phyloP scores from a whole-genome alignment of 2,888 invertebrate genomes.

The Perizoma flavofasciatum region DNA sequence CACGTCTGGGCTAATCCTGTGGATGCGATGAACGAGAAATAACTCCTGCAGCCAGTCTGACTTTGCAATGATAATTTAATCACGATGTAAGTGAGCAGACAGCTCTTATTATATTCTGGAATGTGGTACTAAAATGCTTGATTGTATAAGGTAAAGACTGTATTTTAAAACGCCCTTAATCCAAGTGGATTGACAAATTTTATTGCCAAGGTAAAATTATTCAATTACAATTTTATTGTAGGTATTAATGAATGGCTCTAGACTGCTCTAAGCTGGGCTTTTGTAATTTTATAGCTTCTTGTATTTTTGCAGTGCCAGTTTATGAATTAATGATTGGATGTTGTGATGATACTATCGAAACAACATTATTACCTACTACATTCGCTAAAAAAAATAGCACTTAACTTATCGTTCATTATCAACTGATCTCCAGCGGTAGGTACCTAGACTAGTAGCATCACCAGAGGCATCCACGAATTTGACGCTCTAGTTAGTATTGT shows the following conservation, averaged over 20 bases:
- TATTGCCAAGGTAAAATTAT: conserved; percentile 33
- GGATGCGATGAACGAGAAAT: conserved; percentile 56
- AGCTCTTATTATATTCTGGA: conserved; percentile 63
- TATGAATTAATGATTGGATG: too few species aligned
- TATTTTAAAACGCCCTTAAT: conserved; percentile 44
- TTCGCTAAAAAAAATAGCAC: neutral
- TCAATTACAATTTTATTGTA: conserved; percentile 19
- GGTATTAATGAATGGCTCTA: conserved; percentile 2
- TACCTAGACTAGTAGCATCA: conserved; percentile 16
- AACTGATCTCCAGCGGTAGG: conserved; percentile 13
- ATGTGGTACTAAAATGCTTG: conserved; percentile 60
- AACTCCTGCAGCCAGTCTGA: conserved; percentile 57
- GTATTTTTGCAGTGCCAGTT: neutral
- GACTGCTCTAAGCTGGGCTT: too few species aligned
- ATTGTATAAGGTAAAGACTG: conserved; percentile 54
- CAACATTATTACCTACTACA: too few species aligned
- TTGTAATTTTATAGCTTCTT: neutral
- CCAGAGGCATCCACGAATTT: conserved; percentile 30
- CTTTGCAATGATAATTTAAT: conserved; percentile 82
- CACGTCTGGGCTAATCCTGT: conserved; percentile 49
- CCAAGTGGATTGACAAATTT: conserved; percentile 32
- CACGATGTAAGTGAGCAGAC: conserved; percentile 66
- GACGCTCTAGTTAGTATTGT: conserved; percentile 35
- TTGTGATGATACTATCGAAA: too few species aligned
- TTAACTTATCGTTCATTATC: conserved; percentile 17